Conservation (phyloP, 2,797 vertebrate genomes). For the Rhinatrema bivittatum region DNA sequence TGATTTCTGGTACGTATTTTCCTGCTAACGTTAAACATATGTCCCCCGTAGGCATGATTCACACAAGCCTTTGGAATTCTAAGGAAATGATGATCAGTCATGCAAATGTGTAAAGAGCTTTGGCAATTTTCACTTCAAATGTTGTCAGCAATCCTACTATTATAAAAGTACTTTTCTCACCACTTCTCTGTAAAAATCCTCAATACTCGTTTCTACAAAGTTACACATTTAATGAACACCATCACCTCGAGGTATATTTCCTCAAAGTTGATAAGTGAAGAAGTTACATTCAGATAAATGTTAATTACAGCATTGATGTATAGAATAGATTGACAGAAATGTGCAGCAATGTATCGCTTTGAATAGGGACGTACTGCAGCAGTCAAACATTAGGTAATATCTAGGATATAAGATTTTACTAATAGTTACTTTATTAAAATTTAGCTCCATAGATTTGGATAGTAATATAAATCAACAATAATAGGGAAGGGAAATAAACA, state of each 20-base stretch:
- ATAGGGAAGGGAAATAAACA: too few species aligned
- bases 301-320: constrained; percentile 10
- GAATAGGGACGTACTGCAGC: background rate
- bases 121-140: constrained; percentile 66
- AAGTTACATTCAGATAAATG: constrained; percentile 21
- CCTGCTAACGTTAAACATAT: constrained; percentile 73
- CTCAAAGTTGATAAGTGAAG: constrained; percentile 30
- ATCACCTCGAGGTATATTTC: constrained; percentile 49
- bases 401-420: too few species aligned
- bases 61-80: constrained; percentile 61
- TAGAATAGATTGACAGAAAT: constrained; percentile 7
- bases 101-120: constrained; percentile 67
- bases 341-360: background rate
- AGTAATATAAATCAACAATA: too few species aligned
- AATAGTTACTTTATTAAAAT: too few species aligned
- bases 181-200: constrained; percentile 34
- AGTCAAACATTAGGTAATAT: background rate
- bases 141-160: constrained; percentile 54
- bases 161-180: constrained; percentile 55
- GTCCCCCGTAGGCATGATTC: constrained; percentile 68
- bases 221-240: constrained; percentile 80
- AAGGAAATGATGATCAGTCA: constrained; percentile 63
- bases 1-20: constrained; percentile 59
- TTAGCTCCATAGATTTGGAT: too few species aligned
- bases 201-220: constrained; percentile 45